phyloP scores from a whole-genome alignment of 2,888 invertebrate species.

The Metellina segmentata region DNA sequence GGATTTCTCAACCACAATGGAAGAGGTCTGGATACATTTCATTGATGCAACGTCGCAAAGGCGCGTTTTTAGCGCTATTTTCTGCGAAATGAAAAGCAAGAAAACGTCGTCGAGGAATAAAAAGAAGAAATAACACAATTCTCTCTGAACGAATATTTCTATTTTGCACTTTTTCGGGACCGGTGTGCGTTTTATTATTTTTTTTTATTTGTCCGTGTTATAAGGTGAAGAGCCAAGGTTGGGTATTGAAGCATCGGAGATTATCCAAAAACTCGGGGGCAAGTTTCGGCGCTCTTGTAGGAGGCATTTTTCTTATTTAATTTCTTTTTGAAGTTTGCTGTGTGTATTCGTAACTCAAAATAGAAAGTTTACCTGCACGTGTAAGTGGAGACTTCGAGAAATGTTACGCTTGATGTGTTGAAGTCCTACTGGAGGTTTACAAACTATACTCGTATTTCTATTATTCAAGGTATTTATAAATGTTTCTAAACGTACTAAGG shows the following conservation, averaged over 20 bases:
- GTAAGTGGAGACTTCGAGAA: too few relatives aligned
- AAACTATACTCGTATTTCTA: too few relatives aligned
- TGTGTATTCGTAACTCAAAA: too few relatives aligned
- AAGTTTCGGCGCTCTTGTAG: too few relatives aligned
- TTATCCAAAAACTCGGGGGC: too few relatives aligned
- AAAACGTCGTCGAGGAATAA: neutral
- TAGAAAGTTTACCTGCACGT: too few relatives aligned
- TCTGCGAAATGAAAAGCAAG: conserved; percentile 12
- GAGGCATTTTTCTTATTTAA: too few relatives aligned
- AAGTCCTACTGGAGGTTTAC: too few relatives aligned
- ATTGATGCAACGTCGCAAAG: conserved; percentile 40
- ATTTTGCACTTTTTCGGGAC: neutral
- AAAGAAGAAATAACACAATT: conserved; percentile 8
- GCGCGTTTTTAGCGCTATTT: conserved; percentile 3
- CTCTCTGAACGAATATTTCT: conserved; percentile 24
- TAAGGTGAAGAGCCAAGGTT: neutral
- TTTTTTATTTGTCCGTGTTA: neutral
- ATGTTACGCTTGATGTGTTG: too few relatives aligned
- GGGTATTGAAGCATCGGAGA: neutral
- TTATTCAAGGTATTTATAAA: too few relatives aligned
- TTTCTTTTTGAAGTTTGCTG: too few relatives aligned
- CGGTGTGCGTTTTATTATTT: neutral
- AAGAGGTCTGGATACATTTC: conserved; percentile 23
- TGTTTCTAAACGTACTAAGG: too few relatives aligned
- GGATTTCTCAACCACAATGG: conserved; percentile 42